A percentile compares a stretch with the other conserved stretches of the same genome.
Conservation (phyloP, 2,888 invertebrate genomes). For the Pilophorus perplexus region DNA sequence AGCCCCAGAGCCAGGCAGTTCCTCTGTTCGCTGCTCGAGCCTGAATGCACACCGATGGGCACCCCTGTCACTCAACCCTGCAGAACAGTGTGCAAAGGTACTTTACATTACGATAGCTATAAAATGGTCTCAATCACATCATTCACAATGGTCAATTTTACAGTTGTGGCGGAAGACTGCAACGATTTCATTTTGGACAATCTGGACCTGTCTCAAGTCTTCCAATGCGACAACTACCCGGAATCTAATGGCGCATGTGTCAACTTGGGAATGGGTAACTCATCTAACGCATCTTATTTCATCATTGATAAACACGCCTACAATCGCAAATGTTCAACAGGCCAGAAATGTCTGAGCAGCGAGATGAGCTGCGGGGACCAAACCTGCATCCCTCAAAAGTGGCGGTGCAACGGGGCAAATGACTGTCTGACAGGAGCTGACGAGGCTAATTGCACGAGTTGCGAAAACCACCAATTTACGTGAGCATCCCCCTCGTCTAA, state of each 20-base stretch:
- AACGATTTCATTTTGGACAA: slow-evolving; percentile 61
- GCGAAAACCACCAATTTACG: slow-evolving; percentile 55
- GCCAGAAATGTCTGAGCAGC: slow-evolving; percentile 56
- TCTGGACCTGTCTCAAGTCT: slow-evolving; percentile 57
- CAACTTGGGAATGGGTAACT: slow-evolving; percentile 25
- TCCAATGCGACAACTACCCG: slow-evolving; percentile 63
- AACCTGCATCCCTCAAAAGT: slow-evolving; percentile 61
- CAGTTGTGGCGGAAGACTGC: slow-evolving; percentile 64
- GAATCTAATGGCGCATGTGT: slow-evolving; percentile 49
- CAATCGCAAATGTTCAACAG: slow-evolving; percentile 25
- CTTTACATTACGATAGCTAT: not conserved
- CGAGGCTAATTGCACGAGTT: slow-evolving; percentile 55
- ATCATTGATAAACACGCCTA: not conserved
- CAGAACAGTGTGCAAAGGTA: slow-evolving; percentile 64
- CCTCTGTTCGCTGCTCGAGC: slow-evolving; percentile 64
- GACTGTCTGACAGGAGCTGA: slow-evolving; percentile 56
- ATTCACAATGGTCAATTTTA: slow-evolving; percentile 46
- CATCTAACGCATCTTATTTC: too few species aligned
- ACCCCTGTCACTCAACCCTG: slow-evolving; percentile 63
- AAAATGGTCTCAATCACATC: not conserved
- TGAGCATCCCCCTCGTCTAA: too few species aligned
- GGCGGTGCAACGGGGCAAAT: slow-evolving; percentile 58
- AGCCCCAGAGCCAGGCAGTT: slow-evolving; percentile 63
- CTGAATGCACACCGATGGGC: slow-evolving; percentile 63
- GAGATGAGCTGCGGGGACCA: slow-evolving; percentile 62